phyloP scores from a whole-genome alignment of 1,140 invertebrate genomes.

The Coenobita brevimanus region DNA sequence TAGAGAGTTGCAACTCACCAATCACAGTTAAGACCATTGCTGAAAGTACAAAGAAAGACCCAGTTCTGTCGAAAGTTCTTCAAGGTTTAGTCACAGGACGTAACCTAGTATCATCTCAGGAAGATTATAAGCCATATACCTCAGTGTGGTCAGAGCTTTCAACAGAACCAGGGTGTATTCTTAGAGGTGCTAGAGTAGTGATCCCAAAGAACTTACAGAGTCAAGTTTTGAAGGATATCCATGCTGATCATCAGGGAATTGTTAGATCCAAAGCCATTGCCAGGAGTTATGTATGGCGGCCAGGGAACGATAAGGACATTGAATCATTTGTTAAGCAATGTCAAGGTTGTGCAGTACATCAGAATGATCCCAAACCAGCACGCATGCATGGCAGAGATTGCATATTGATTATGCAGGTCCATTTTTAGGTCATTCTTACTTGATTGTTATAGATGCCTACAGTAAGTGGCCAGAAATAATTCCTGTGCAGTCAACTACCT shows the following conservation, averaged over 20 bases:
- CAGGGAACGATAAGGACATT: background rate
- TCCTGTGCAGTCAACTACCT: constrained; percentile 51
- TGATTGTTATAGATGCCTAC: constrained; percentile 32
- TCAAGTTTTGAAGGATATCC: background rate
- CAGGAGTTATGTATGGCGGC: background rate
- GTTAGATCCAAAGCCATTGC: background rate
- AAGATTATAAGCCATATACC: background rate
- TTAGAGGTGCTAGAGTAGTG: background rate
- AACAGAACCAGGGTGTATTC: background rate
- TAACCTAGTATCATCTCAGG: background rate
- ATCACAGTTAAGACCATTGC: constrained; percentile 30
- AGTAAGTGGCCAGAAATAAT: constrained; percentile 39
- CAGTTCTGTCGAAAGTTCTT: background rate
- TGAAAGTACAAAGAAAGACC: constrained; percentile 1
- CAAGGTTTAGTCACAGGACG: constrained; percentile 9
- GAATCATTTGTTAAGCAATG: background rate
- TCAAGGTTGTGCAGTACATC: background rate
- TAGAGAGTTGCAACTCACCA: background rate
- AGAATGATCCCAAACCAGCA: background rate
- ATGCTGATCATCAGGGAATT: background rate
- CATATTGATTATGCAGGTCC: constrained; percentile 37
- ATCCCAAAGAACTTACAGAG: background rate
- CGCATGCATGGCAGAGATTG: background rate
- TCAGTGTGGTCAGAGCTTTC: background rate
- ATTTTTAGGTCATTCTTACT: constrained; percentile 1